Percentiles rank a stretch among this genome's conserved stretches.
Conservation (phyloP, 2,888 invertebrate genomes). For the Calliphora vomitoria region DNA sequence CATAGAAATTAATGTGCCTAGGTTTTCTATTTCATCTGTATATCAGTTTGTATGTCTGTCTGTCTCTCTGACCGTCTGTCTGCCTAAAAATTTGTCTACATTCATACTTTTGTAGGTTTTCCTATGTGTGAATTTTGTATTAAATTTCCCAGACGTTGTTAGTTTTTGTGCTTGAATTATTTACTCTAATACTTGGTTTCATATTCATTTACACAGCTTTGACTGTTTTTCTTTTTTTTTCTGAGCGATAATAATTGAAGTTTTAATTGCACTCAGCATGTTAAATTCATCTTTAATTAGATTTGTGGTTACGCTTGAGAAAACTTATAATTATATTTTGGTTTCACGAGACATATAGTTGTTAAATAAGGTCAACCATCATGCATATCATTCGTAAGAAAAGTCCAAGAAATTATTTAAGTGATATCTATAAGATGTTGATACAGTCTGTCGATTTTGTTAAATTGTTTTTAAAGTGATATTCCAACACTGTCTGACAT, state of each 20-base stretch:
- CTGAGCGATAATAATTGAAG: not conserved
- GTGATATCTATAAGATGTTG: not conserved
- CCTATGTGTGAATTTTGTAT: constrained; percentile 23
- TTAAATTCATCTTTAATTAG: constrained; percentile 45
- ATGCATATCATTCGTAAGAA: not conserved
- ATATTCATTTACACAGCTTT: not conserved
- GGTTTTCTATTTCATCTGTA: constrained; percentile 27
- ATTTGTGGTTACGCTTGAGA: constrained; percentile 36
- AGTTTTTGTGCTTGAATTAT: constrained; percentile 43
- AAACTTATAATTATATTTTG: not conserved
- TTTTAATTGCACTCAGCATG: constrained; percentile 18
- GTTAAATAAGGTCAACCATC: constrained; percentile 6
- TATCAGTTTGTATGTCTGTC: too few relatives aligned
- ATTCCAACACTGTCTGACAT: not conserved
- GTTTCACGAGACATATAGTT: constrained; percentile 2
- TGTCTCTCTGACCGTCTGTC: not conserved
- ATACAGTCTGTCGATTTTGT: constrained; percentile 39
- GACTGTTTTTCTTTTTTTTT: not conserved
- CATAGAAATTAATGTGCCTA: constrained; percentile 55
- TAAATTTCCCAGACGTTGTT: constrained; percentile 50
- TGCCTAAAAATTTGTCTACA: not conserved
- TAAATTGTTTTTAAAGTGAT: not conserved
- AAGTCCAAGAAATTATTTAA: not conserved
- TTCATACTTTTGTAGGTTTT: constrained; percentile 1
- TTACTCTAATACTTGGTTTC: constrained; percentile 33